phyloP scores from a whole-genome alignment of 2,888 invertebrate genomes.

The Exephanes ischioxanthus region DNA sequence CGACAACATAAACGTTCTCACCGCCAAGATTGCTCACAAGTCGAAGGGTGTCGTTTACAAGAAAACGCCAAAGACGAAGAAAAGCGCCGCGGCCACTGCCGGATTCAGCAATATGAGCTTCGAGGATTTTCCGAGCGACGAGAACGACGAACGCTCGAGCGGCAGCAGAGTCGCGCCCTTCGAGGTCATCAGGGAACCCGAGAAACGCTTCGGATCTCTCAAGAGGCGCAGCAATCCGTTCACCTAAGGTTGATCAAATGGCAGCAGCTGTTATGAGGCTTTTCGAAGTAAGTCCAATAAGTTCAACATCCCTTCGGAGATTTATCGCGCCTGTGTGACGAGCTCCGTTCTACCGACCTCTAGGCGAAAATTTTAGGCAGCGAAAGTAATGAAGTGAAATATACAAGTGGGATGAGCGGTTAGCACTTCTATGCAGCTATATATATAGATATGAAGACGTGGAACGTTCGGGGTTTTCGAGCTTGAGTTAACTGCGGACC shows the following conservation, averaged over 20 bases:
- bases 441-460: neutral
- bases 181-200: constrained; percentile 87
- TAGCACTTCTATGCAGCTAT: neutral
- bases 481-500: neutral
- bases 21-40: constrained; percentile 78
- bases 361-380: neutral
- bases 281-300: constrained; percentile 49
- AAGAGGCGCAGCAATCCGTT: constrained; percentile 85
- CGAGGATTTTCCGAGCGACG: constrained; percentile 90
- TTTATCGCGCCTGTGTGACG: neutral
- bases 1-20: constrained; percentile 80
- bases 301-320: constrained; percentile 12
- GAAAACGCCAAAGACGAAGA: constrained; percentile 74
- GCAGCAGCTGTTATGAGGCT: constrained; percentile 57
- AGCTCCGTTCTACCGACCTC: neutral
- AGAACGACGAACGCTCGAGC: constrained; percentile 84
- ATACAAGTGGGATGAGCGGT: neutral
- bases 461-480: neutral
- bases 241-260: constrained; percentile 78
- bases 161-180: constrained; percentile 86
- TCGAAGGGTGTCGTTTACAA: constrained; percentile 77
- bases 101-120: constrained; percentile 92
- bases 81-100: constrained; percentile 79
- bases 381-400: too few relatives aligned
- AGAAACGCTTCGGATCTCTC: constrained; percentile 84